Percentiles rank a stretch among this genome's conserved stretches.
These are phyloP conservation scores for Muntiacus reevesi DNA, from an alignment of 2,113 vertebrate species.

Conservation along the genomic window DNA sequence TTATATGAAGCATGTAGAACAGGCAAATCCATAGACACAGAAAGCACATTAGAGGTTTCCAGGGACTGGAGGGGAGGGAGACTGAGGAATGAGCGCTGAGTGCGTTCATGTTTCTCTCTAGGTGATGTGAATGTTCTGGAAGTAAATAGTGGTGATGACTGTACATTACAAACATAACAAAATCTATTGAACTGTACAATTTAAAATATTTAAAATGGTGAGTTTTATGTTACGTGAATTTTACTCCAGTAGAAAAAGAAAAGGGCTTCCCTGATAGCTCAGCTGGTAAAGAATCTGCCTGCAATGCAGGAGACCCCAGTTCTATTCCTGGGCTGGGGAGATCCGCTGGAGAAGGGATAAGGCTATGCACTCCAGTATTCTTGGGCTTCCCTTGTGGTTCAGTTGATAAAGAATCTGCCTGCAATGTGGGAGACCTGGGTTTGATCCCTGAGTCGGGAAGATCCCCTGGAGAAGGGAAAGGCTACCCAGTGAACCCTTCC, in stretches of 20 bases:
- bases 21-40: neutral
- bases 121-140: neutral
- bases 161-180: neutral
- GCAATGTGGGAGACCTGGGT: neutral
- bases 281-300: neutral
- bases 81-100: neutral
- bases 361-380: neutral
- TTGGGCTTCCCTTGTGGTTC: neutral
- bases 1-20: neutral
- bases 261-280: neutral
- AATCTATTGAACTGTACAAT: neutral
- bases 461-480: neutral
- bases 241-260: conserved; percentile 47
- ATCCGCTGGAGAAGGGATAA: fast-evolving
- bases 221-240: neutral
- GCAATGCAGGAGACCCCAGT: neutral
- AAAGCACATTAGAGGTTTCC: neutral
- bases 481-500: neutral
- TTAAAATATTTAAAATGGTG: neutral
- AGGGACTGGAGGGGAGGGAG: neutral
- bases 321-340: neutral
- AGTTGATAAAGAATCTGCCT: neutral
- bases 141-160: neutral
- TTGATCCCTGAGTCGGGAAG: neutral
- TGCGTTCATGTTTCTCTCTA: neutral